These are phyloP conservation scores for Erpobdella octoculata DNA, from an alignment of 2,888 invertebrate species.

Conservation along the genomic window DNA sequence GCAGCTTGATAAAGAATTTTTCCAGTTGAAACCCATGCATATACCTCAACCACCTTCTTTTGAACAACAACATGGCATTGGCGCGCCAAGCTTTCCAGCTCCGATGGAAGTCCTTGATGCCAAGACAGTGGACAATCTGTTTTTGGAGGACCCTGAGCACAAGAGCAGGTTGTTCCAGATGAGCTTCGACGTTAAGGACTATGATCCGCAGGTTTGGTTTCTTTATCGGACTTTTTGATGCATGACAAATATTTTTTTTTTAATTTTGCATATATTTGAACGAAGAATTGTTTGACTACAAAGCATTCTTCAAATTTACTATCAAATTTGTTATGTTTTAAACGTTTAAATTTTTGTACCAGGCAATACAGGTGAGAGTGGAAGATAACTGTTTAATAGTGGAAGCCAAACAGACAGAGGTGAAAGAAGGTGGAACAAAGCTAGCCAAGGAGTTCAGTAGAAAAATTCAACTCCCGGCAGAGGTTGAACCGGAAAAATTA, in stretches of 20 bases:
- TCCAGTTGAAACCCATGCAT: constrained; percentile 29
- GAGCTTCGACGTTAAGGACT: constrained; percentile 37
- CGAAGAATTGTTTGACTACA: neutral
- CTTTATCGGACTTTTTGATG: neutral
- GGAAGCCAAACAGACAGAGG: constrained; percentile 30
- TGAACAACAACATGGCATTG: no score
- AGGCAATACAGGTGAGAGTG: constrained; percentile 32
- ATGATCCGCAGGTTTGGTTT: constrained; percentile 28
- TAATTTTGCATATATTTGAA: neutral
- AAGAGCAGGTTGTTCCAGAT: constrained; percentile 34
- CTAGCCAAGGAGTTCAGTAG: constrained; percentile 32
- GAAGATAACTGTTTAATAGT: constrained; percentile 31
- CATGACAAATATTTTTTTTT: no score
- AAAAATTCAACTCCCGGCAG: constrained; percentile 32
- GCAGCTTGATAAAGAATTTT: constrained; percentile 29
- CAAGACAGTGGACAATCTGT: constrained; percentile 24
- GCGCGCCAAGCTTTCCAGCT: constrained; percentile 24
- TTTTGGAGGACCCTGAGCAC: constrained; percentile 32
- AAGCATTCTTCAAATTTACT: neutral
- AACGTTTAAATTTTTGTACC: neutral
- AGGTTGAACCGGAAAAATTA: constrained; percentile 34
- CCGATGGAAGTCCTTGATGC: constrained; percentile 33
- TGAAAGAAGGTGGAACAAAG: constrained; percentile 28
- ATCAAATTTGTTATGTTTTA: neutral
- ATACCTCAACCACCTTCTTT: neutral